Base-by-base conservation (phyloP, 2,888 invertebrate genomes). In the Alentia gelatinosa region DNA sequence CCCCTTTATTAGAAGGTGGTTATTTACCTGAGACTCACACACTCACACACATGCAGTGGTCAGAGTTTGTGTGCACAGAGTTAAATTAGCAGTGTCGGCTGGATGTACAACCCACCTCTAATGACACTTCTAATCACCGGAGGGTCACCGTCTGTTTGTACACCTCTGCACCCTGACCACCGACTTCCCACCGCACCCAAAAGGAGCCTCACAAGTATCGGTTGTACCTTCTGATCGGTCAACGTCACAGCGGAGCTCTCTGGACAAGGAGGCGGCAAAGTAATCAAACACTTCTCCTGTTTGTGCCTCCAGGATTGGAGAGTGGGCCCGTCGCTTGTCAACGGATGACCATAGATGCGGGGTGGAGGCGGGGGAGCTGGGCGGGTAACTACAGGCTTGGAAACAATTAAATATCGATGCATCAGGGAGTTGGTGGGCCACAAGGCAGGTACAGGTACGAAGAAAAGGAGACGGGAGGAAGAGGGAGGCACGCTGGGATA, bases 261-360 rank as follows among this genome's bases (percentile, higher is more conserved):
- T 30, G 47, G 86, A 86, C 86, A 86, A 35, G 86, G 50, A 86
- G 86, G 86, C 86, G 86, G 86, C 33, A 86, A 50, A 86, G 86
- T 86, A 86, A 86, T 86, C 86, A 86, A 86, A 86, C 86, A 86
- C 86, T 86, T 86, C 86, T 86, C 86, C 50, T 86, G 86, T 86
- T 86, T 86, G 86, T 86, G 86, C 47, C 86, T 86, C 86, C 50
- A 33, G 50, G 30, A 86, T 47, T 86, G 86, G 50, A 86, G 86
- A 86, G 86, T 47, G 4, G 30, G 47, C 86, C 35, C 26, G 12
- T 47, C 47, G 12, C 47, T 33, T 56, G 56, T 56, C 56, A 56
- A n/a, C 56, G 56, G 56, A 56, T 68, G 68, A 68, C 83, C 40
- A 39, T 30, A 40, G 83, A 30, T 83, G 9, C 83, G 39, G 83